Evolutionary conservation across 2,888 invertebrate genomes (phyloP), one percentile per base, ranked within the genome.

Genomic region (Drosophila melanosoma): DNA sequence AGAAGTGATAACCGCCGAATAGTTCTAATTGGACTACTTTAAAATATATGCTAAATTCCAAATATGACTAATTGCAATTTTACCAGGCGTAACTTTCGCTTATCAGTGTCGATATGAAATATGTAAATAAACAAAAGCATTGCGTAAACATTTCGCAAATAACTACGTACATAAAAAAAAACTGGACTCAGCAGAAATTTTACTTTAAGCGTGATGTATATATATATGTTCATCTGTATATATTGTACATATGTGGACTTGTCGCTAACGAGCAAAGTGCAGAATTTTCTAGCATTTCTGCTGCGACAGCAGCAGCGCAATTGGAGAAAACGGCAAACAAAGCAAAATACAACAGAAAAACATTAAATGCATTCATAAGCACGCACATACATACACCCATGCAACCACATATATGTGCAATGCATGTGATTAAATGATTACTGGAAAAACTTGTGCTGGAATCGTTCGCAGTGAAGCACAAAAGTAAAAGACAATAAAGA

Each of bases 261-360:
- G 73, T 79, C 77, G 48, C 36, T 60, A 29, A 58, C 32, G 81
- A 56, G 60, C 81, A 79, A 81, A 81, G 81, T 76, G 69, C 81
- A 73, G 20, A 64, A 67, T 40, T 51, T 48, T 20, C 11, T 40
- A 45, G 38, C 20, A 66, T 65, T 63, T 35, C 8, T 45, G 68
- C 49, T 45, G 20, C 33, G 38, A 38, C 26, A 26, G 54, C 32
- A 20, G 36, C 33, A 52, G 23, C 64, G 72, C 54, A 64, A 58
- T 72, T 71, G 36, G 26, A 53, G 35, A 53, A 29, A 36, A 38
- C 17, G 29, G 38, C 4, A 20, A 71, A 63, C 45, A 62, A 57
- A 63, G 29, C 35, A 36, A 49, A 54, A 52, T 36, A 36, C 36
- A 45, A 23, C 12, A 12, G 23, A 58, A 35, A 56, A 35, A 38